Evolutionary conservation across 1,140 invertebrate species (phyloP), one percentile per base, ranked within the genome.

Genomic region (Prorops nasuta): DNA sequence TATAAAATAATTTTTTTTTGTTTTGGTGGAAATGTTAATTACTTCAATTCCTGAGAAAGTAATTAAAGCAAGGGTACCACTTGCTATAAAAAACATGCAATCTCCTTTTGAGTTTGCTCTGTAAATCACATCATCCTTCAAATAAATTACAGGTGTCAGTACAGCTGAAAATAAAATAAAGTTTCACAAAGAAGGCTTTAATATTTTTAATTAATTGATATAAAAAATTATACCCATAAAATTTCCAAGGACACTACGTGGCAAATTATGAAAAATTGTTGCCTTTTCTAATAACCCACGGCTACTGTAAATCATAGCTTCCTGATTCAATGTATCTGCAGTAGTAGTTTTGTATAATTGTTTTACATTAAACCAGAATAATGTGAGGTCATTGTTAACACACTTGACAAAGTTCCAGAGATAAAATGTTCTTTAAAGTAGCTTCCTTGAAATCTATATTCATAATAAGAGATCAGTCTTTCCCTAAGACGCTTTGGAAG

Each of bases 71-170:
- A 83, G 79, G 1, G 79, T 80, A 22, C 82, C 82, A 48, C 67
- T 77, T 0, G 72, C 58, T 39, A 84, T 75, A 40, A 84, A 83
- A 55, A 79, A 83, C 80, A 84, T 82, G 49, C 73, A 79, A n/a
- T 81, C 74, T 6, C 77, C 79, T 32, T 70, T 56, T 7, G 69
- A 64, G 0, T 71, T 72, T 1, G 73, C 75, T 53, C 76, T 74
- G 14, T 78, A 72, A 44, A 84, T 79, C 10, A 74, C 15, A 28
- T 74, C 72, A 20, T 63, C 48, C 15, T 61, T 36, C 3, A 71
- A 47, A 53, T 66, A 71, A 49, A 73, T 60, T 0, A 63, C 52
- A 4, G 45, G 54, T 36, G 54, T 66, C 17, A 71, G 34, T 15
- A 46, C 49, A 16, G 44, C 67, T 72, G 22, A 2, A 21, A 46